Evolutionary conservation across 2,797 vertebrate genomes (phyloP), one percentile per base, ranked within the genome.

Genomic region (Acanthurus lineatus): DNA sequence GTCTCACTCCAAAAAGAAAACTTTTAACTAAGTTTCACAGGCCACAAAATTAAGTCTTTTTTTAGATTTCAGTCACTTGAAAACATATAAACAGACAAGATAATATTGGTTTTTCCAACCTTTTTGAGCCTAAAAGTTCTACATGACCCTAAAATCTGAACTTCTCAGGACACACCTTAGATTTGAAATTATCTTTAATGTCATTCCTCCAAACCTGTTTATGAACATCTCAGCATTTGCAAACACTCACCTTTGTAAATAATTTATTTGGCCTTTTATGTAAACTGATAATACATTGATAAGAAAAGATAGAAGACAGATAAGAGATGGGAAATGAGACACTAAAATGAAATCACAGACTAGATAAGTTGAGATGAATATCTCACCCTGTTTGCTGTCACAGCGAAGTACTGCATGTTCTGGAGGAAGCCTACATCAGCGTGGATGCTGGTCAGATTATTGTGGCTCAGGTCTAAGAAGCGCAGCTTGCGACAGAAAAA

Each of bases 401-500:
- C 96, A 0, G 98, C 97, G 1, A 99, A 94, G 78, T 96, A 98
- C 93, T 99, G 97, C 75, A 99, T 95, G 93, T 96, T 98, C 86
- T 98, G 97, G 53, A 99, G 95, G 79, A 97, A 96, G 51, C 97
- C 97, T 0, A 99, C 93, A 0, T 99, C 98, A 0, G 96, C 89
- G 0, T 97, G 97, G 82, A 99, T 97, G 89, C 93, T 95, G 74
- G 95, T 97, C 91, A 99, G 91, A 72, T 97, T 97, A 91, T 99
- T 99, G 96, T 99, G 97, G 90, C 98, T 99, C 89, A 99, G 95
- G 92, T 99, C 98, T 81, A 99, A 89, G 81, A 97, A 97, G 45
- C 98, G 97, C 72, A 99, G 95, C 78, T 98, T 99, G 77, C 97
- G 96, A 85, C 98, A 99, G 89, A 96, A 97, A 95, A 99, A 99